A percentile compares a stretch with the other conserved stretches of the same genome.
These are phyloP conservation scores for Gobio occitaniae DNA, from an alignment of 2,797 vertebrate genomes.

Conservation along the genomic window DNA sequence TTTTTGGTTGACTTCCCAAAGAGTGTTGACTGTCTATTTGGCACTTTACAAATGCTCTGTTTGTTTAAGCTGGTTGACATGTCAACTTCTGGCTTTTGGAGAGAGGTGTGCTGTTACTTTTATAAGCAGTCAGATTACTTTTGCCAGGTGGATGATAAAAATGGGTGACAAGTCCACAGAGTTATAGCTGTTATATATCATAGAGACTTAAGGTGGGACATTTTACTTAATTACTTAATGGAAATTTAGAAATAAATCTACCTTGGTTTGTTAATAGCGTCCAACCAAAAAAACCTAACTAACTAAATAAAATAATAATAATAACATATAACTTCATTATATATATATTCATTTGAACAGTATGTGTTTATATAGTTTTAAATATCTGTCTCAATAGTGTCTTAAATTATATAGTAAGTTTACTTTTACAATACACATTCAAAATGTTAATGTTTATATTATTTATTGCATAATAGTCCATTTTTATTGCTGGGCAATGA, in stretches of 20 bases:
- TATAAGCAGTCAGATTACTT: background rate
- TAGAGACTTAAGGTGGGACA: too few species aligned
- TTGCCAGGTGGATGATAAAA: background rate
- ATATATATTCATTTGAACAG: background rate
- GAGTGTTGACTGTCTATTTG: background rate
- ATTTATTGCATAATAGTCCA: background rate
- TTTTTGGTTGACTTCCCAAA: background rate
- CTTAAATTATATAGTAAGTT: background rate
- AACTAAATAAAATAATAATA: background rate
- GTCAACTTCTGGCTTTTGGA: background rate
- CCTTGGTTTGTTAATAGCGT: background rate
- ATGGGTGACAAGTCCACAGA: too few species aligned
- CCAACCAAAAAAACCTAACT: background rate
- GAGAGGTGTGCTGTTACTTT: too few species aligned
- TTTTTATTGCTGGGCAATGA: too few species aligned
- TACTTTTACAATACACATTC: background rate
- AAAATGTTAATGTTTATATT: background rate
- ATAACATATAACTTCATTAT: background rate
- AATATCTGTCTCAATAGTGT: background rate
- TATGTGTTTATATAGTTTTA: background rate
- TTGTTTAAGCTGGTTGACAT: background rate
- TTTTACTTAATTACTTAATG: too few species aligned
- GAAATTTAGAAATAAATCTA: background rate
- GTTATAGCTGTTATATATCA: background rate
- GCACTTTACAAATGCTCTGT: background rate